Evolutionary conservation across 2,113 vertebrate species (phyloP).

Genomic region (Toxostoma redivivum): DNA sequence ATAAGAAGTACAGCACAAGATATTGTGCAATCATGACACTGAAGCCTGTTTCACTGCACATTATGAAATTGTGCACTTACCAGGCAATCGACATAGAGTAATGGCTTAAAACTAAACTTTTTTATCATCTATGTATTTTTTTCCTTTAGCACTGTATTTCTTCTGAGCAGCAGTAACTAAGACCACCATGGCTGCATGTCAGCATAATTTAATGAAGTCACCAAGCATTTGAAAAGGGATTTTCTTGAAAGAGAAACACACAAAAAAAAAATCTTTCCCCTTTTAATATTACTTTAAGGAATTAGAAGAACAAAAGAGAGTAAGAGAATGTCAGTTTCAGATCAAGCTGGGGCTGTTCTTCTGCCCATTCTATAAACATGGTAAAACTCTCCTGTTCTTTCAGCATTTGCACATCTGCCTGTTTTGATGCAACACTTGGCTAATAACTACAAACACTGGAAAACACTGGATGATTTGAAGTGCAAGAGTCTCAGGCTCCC

Average conservation of each 20-base stretch:
- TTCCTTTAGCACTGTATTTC: not conserved
- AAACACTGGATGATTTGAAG: constrained; percentile 90
- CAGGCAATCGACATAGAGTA: not conserved
- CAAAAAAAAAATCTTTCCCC: not conserved
- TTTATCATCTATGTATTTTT: not conserved
- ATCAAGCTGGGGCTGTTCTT: not conserved
- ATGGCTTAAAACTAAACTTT: not conserved
- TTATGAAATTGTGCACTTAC: not conserved
- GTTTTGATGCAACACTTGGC: constrained; percentile 90
- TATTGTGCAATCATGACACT: not conserved
- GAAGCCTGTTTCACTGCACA: not conserved
- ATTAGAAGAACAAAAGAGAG: not conserved
- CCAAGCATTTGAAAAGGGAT: not conserved
- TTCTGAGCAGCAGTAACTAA: not conserved
- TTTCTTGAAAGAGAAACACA: not conserved
- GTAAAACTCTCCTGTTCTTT: not conserved
- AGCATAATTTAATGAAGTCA: not conserved
- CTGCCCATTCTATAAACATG: not conserved
- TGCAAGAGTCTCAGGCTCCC: constrained; percentile 88
- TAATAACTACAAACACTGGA: constrained; percentile 97
- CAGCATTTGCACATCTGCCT: constrained; percentile 92
- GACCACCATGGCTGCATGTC: not conserved
- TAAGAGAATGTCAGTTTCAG: not conserved
- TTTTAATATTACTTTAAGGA: not conserved
- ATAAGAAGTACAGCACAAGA: not conserved